phyloP scores from a whole-genome alignment of 1,140 invertebrate genomes.

The Choristoneura fumiferana region DNA sequence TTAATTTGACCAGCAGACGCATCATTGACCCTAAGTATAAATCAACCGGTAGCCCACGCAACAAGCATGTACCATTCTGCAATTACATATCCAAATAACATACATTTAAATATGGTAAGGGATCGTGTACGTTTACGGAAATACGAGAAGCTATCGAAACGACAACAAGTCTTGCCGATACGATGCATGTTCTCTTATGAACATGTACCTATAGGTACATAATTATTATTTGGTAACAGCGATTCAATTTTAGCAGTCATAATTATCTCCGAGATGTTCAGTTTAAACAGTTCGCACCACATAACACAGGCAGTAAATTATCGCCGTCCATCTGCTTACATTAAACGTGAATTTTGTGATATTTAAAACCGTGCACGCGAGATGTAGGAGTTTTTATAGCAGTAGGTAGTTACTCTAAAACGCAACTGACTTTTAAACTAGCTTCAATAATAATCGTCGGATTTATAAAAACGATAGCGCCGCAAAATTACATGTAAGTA shows the following conservation, averaged over 20 bases:
- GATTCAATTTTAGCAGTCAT: conserved; percentile 10
- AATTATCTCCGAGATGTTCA: conserved; percentile 34
- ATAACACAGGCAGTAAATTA: conserved; percentile 42
- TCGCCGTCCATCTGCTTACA: conserved; percentile 45
- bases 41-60: conserved; percentile 15
- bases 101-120: conserved; percentile 17
- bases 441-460: neutral
- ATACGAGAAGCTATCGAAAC: conserved; percentile 3
- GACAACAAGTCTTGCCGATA: neutral
- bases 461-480: neutral
- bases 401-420: conserved; percentile 18
- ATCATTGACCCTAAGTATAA: neutral
- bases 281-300: conserved; percentile 35
- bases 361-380: conserved; percentile 34
- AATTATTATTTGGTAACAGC: neutral
- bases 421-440: neutral
- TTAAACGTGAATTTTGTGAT: conserved; percentile 40
- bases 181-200: neutral
- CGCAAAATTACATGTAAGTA: no score
- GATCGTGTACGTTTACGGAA: conserved; percentile 9
- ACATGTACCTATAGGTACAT: neutral
- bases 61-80: neutral
- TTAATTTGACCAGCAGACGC: conserved; percentile 5
- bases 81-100: conserved; percentile 13
- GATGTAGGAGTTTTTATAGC: conserved; percentile 36